These are phyloP conservation scores for Spilarctia lutea DNA, from an alignment of 2,888 invertebrate species.

Conservation along the genomic window DNA sequence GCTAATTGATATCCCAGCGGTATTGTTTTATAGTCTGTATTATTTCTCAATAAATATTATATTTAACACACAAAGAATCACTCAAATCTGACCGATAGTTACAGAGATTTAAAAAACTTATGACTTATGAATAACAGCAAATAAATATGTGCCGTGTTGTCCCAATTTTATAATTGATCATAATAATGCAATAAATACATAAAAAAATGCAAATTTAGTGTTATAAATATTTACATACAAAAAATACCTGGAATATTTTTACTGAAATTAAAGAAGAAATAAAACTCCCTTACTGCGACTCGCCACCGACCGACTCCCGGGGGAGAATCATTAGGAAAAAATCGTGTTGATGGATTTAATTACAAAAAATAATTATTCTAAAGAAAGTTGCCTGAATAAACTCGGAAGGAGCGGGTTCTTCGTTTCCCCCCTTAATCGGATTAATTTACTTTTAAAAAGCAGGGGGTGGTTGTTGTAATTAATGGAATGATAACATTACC, in stretches of 20 bases:
- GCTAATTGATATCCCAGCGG: no score
- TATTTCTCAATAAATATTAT: neutral
- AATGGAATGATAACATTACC: slow-evolving; percentile 86
- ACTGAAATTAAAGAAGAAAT: slow-evolving; percentile 72
- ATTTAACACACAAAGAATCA: neutral
- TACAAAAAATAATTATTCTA: slow-evolving; percentile 87
- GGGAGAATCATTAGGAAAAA: slow-evolving; percentile 87
- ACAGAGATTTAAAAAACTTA: neutral
- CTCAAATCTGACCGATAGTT: neutral
- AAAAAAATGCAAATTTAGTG: neutral
- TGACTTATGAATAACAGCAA: no score
- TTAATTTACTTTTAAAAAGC: slow-evolving; percentile 87
- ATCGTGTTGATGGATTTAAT: slow-evolving; percentile 87
- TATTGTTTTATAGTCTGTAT: neutral
- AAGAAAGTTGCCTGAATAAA: slow-evolving; percentile 86
- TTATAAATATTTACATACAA: neutral
- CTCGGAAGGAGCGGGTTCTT: slow-evolving; percentile 85
- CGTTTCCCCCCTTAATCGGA: slow-evolving; percentile 86
- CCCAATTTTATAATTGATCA: neutral
- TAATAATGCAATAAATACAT: neutral
- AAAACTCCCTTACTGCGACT: slow-evolving; percentile 60
- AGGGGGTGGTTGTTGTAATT: slow-evolving; percentile 84
- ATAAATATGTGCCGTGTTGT: neutral
- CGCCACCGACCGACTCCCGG: slow-evolving; percentile 67
- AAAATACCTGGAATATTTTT: slow-evolving; percentile 25